Evolutionary conservation across 2,888 invertebrate genomes (phyloP).

Genomic region (Synanthedon myopaeformis): DNA sequence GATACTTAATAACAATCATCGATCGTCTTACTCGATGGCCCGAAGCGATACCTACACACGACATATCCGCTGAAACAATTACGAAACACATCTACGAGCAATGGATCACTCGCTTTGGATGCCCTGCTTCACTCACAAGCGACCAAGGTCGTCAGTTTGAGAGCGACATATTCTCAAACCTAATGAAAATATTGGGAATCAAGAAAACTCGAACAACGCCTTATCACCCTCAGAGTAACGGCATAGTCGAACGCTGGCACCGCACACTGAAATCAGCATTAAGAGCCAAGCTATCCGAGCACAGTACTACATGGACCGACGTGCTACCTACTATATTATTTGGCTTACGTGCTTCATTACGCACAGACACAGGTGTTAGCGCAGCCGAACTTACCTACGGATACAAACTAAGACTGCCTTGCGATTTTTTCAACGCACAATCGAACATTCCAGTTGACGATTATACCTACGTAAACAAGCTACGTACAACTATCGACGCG

Average conservation of each 20-base stretch:
- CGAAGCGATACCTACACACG: not conserved
- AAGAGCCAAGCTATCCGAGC: not conserved
- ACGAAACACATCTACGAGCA: not conserved
- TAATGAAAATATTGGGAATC: not conserved
- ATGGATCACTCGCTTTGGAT: not conserved
- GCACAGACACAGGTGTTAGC: not conserved
- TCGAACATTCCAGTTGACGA: no score
- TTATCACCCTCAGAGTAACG: not conserved
- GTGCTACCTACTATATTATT: not conserved
- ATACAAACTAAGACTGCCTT: not conserved
- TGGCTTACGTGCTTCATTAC: not conserved
- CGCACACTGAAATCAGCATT: not conserved
- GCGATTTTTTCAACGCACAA: not conserved
- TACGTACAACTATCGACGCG: no score
- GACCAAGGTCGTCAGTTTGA: not conserved
- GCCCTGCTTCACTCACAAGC: not conserved
- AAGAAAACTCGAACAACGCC: not conserved
- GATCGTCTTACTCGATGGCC: not conserved
- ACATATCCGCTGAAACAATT: not conserved
- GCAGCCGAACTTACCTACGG: not conserved
- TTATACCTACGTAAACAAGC: no score
- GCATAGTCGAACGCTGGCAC: not conserved
- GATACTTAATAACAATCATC: not conserved
- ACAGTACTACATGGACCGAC: not conserved
- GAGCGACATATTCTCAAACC: not conserved